These are phyloP conservation scores for Amiota communis DNA, from an alignment of 2,888 invertebrate species.

Conservation along the genomic window DNA sequence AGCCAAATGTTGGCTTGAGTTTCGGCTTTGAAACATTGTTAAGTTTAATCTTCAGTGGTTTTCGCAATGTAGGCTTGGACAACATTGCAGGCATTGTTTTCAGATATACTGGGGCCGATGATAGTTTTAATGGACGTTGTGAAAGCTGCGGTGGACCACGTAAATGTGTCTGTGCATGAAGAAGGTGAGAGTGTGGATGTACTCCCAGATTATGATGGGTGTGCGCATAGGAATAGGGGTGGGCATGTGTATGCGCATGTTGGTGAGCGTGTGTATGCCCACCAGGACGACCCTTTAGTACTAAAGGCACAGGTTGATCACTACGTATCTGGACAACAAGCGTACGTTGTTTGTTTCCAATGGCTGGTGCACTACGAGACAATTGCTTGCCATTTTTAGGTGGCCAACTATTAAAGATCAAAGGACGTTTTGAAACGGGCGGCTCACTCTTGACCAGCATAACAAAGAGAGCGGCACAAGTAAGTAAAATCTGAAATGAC, in stretches of 20 bases:
- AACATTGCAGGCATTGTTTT: slow-evolving; percentile 45
- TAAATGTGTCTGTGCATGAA: slow-evolving; percentile 47
- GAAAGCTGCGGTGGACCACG: slow-evolving; percentile 53
- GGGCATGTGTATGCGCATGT: slow-evolving; percentile 45
- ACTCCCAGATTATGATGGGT: slow-evolving; percentile 44
- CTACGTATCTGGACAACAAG: slow-evolving; percentile 72
- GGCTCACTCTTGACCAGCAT: slow-evolving; percentile 57
- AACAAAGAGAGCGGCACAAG: slow-evolving; percentile 45
- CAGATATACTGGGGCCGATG: slow-evolving; percentile 53
- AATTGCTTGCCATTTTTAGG: slow-evolving; percentile 62
- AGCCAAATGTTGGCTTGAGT: slow-evolving; percentile 56
- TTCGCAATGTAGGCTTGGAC: slow-evolving; percentile 63
- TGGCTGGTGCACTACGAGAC: slow-evolving; percentile 39
- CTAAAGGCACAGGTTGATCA: slow-evolving; percentile 69
- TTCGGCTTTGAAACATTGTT: slow-evolving; percentile 59
- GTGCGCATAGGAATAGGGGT: slow-evolving; percentile 35
- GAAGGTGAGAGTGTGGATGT: slow-evolving; percentile 48
- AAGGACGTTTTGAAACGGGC: slow-evolving; percentile 56
- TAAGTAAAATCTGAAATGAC: slow-evolving; percentile 44
- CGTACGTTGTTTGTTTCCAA: slow-evolving; percentile 61
- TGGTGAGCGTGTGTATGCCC: slow-evolving; percentile 40
- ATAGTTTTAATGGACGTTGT: slow-evolving; percentile 43
- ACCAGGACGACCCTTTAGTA: slow-evolving; percentile 65
- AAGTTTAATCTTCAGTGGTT: slow-evolving; percentile 70
- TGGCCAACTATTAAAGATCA: slow-evolving; percentile 64